Evolutionary conservation across 1,140 invertebrate genomes (phyloP).

Genomic region (Galleria mellonella): DNA sequence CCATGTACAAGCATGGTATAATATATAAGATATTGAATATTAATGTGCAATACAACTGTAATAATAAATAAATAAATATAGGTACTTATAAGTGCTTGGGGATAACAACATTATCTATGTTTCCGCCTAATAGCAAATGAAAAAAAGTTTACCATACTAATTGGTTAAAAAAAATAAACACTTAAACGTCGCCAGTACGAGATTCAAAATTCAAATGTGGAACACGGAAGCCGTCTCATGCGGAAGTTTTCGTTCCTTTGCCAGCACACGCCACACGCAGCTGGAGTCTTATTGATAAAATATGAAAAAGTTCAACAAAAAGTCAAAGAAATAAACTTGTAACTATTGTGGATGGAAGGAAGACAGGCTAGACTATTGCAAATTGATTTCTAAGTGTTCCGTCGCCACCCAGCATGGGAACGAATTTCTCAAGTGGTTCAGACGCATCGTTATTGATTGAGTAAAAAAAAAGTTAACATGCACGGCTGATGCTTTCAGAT

Average conservation of each 20-base stretch:
- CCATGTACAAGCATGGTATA: too few relatives aligned
- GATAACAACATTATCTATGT: too few relatives aligned
- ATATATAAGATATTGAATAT: too few relatives aligned
- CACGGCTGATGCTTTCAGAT: slow-evolving; percentile 1
- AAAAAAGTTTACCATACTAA: background rate
- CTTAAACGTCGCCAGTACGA: background rate
- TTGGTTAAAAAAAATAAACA: background rate
- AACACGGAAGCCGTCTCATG: slow-evolving; percentile 27
- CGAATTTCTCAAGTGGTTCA: slow-evolving; percentile 36
- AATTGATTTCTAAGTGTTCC: slow-evolving; percentile 60
- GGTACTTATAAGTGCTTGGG: too few relatives aligned
- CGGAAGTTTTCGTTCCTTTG: slow-evolving; percentile 44
- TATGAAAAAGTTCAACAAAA: slow-evolving; percentile 20
- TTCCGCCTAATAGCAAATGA: background rate
- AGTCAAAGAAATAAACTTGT: slow-evolving; percentile 27
- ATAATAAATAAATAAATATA: too few relatives aligned
- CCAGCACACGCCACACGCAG: slow-evolving; percentile 52
- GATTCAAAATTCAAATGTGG: slow-evolving; percentile 8
- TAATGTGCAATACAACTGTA: too few relatives aligned
- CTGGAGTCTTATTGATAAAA: slow-evolving; percentile 23
- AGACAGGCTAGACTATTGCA: slow-evolving; percentile 61
- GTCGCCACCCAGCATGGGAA: slow-evolving; percentile 72
- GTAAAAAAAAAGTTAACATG: slow-evolving; percentile 26
- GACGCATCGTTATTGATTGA: slow-evolving; percentile 21
- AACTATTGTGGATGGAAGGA: slow-evolving; percentile 28